Conservation (phyloP, 2,113 vertebrate genomes). For the Neomonachus schauinslandi region DNA sequence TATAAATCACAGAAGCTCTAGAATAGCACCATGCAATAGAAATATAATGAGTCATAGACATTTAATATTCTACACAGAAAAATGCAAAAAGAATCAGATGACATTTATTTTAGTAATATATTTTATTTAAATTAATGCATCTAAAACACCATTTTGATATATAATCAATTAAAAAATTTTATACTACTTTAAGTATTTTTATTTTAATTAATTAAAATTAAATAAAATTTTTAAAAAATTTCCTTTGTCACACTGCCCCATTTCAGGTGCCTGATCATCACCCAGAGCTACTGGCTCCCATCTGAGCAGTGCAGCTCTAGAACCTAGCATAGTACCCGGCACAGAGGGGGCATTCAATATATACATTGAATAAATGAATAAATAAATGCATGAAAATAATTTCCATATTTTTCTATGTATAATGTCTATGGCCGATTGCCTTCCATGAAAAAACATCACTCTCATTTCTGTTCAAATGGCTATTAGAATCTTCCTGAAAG, state of each 20-base stretch:
- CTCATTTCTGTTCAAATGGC: not conserved
- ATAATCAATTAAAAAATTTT: not conserved
- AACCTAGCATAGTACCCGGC: not conserved
- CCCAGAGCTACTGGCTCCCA: no score
- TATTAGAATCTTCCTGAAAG: not conserved
- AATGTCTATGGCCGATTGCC: not conserved
- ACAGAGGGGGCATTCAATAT: not conserved
- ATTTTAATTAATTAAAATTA: not conserved
- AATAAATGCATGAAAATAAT: not conserved
- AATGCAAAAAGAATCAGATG: not conserved
- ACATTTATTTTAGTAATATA: not conserved
- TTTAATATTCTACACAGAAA: not conserved
- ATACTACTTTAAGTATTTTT: not conserved
- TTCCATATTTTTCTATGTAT: not conserved
- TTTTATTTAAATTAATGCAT: not conserved
- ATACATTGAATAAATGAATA: not conserved
- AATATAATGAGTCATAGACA: not conserved
- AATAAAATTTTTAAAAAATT: not conserved
- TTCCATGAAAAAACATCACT: not conserved
- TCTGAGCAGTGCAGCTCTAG: not conserved
- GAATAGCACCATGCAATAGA: not conserved
- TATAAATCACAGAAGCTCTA: not conserved
- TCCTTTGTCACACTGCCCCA: not conserved
- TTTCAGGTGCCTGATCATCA: not conserved
- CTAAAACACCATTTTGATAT: not conserved